Conservation (phyloP, 2,797 vertebrate genomes). For the Eulemur mongoz region DNA sequence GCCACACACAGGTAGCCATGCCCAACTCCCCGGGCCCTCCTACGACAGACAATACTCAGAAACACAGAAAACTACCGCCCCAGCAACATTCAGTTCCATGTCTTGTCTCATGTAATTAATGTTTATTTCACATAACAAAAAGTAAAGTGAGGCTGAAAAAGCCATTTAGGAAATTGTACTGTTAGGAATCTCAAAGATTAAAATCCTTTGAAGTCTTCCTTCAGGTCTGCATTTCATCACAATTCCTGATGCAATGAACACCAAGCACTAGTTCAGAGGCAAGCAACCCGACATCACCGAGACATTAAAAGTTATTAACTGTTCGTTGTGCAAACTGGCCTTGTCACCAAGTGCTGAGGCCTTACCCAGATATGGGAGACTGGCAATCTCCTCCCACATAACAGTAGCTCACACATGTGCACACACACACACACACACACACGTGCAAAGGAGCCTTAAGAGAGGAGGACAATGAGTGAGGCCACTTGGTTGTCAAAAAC, state of each 20-base stretch:
- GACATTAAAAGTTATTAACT: slow-evolving; percentile 48
- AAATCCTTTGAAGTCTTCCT: slow-evolving; percentile 29
- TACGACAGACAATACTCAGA: background rate
- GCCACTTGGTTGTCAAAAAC: background rate
- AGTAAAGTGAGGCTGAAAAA: background rate
- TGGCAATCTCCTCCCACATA: background rate
- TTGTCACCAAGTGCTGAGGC: background rate
- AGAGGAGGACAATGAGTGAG: background rate
- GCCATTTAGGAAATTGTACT: background rate
- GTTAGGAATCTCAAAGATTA: slow-evolving; percentile 18
- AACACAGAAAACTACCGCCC: background rate
- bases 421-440: background rate
- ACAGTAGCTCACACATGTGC: background rate
- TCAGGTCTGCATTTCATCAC: background rate
- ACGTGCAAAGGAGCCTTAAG: background rate
- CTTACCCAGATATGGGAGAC: slow-evolving; percentile 50
- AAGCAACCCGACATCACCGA: background rate
- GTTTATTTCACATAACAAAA: slow-evolving; percentile 39
- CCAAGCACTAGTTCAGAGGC: background rate
- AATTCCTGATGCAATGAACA: background rate
- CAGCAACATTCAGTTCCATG: background rate
- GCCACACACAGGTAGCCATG: background rate
- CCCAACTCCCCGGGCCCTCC: background rate
- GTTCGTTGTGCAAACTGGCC: background rate
- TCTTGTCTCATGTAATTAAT: background rate